These are phyloP conservation scores for Avahi laniger DNA, from an alignment of 2,797 vertebrate species.

Conservation along the genomic window DNA sequence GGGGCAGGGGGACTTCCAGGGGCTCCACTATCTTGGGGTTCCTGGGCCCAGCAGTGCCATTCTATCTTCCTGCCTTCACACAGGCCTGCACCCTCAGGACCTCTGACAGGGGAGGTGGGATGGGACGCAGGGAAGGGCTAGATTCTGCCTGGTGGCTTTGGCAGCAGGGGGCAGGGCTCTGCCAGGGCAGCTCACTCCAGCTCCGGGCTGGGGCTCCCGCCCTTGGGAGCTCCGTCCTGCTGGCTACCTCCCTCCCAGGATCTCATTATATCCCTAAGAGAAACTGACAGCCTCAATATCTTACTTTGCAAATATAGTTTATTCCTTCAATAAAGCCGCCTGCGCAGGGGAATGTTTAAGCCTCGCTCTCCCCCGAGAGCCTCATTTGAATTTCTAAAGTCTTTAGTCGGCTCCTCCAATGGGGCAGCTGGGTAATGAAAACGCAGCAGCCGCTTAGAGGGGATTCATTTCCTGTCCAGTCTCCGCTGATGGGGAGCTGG, in stretches of 20 bases:
- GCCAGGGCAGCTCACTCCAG: background rate
- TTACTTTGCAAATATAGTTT: slow-evolving; percentile 82
- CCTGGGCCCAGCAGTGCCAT: background rate
- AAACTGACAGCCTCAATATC: slow-evolving; percentile 82
- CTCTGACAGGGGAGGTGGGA: background rate
- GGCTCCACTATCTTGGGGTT: background rate
- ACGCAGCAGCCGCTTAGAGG: slow-evolving; percentile 29
- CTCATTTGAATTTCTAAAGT: slow-evolving; percentile 77
- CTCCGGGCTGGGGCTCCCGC: background rate
- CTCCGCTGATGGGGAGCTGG: background rate
- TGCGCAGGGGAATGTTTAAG: slow-evolving; percentile 76
- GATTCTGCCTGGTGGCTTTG: background rate
- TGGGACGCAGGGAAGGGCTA: background rate
- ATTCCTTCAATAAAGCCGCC: slow-evolving; percentile 81
- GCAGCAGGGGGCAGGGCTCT: background rate
- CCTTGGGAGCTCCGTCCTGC: slow-evolving; percentile 39
- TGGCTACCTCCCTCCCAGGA: slow-evolving; percentile 65
- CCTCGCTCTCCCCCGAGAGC: slow-evolving; percentile 65
- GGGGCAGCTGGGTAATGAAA: slow-evolving; percentile 68
- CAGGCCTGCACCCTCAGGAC: background rate
- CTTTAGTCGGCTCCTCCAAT: slow-evolving; percentile 73
- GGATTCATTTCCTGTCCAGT: slow-evolving; percentile 70
- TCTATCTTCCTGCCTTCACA: background rate
- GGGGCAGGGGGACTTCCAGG: background rate
- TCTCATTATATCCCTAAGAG: slow-evolving; percentile 82